Base-by-base conservation (phyloP, 2,797 vertebrate genomes). In the Pterois miles region DNA sequence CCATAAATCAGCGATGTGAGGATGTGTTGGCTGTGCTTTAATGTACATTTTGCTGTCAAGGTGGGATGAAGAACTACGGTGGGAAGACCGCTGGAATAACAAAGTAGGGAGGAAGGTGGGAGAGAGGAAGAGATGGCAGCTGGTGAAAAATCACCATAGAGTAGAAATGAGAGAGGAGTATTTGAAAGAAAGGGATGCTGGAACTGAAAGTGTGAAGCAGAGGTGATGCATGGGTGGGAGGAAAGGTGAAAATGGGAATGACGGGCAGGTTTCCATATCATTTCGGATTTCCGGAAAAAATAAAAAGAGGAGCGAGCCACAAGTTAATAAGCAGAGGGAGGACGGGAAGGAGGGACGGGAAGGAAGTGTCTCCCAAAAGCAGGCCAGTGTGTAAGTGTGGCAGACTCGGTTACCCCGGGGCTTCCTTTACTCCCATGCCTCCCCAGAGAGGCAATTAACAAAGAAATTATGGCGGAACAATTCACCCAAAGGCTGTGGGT, bases 361-460 rank as follows among this genome's bases (percentile, higher is more conserved):
- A 74, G 57, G 3, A 62, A 75, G 78, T 50, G 62, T 88, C 82
- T 90, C 79, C 65, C 63, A 78, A 88, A 93, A 93, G 83, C 90
- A 90, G 89, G 91, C 87, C 88, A 92, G 89, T 94, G 88, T 92
- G 91, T 90, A 89, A 93, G 84, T 84, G 89, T 92, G 92, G 89
- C 91, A 91, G 91, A 89, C 86, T 76, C 5, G 72, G 88, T 82
- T 82, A 90, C 90, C 89, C 90, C 52, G 54, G 53, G 89, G 92
- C 91, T 86, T 89, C 82, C 74, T 88, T 85, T 87, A 78, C 84
- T 80, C 87, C 69, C 89, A 79, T 80, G 77, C 72, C 67, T 95
- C 94, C 92, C 93, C 65, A 79, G 93, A 95, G 94, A 95, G 87
- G 94, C 93, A 96, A 96, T 95, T 95, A 96, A 95, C 94, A 94